Evolutionary conservation across 2,888 invertebrate genomes (phyloP).

Genomic region (Temnothorax ravouxi): DNA sequence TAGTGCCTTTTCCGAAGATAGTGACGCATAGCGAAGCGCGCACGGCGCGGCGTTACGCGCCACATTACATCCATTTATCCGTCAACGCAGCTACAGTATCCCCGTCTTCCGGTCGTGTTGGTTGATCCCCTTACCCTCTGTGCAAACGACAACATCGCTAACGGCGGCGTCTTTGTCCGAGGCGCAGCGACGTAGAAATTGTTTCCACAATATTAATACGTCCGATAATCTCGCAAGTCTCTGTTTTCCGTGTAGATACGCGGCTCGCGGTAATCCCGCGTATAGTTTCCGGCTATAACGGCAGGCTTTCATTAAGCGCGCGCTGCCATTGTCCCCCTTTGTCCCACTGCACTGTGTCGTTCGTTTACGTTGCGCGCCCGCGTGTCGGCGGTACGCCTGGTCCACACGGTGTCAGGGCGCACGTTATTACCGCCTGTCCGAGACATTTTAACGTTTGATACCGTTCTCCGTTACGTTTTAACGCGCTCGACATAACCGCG

Average conservation of each 20-base stretch:
- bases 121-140: slow-evolving; percentile 54
- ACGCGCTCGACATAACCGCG: slow-evolving; percentile 27
- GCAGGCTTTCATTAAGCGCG: slow-evolving; percentile 52
- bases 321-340: slow-evolving; percentile 24
- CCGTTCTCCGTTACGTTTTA: slow-evolving; percentile 36
- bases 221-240: slow-evolving; percentile 62
- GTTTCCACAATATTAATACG: slow-evolving; percentile 62
- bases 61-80: slow-evolving; percentile 55
- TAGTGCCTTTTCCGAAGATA: not conserved
- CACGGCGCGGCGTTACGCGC: slow-evolving; percentile 38
- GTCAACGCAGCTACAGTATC: slow-evolving; percentile 43
- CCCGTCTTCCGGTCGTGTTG: slow-evolving; percentile 51
- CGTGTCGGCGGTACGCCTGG: not conserved
- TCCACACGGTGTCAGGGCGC: slow-evolving; percentile 9
- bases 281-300: slow-evolving; percentile 52
- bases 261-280: slow-evolving; percentile 50
- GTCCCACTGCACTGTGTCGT: slow-evolving; percentile 12
- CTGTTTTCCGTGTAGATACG: slow-evolving; percentile 55
- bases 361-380: slow-evolving; percentile 26
- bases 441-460: slow-evolving; percentile 57
- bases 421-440: slow-evolving; percentile 54
- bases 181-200: slow-evolving; percentile 54
- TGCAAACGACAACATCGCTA: slow-evolving; percentile 48
- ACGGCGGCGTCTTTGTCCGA: slow-evolving; percentile 54
- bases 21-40: slow-evolving; percentile 23